Evolutionary conservation across 2,888 invertebrate species (phyloP).

Genomic region (Neuroscelio doddi): DNA sequence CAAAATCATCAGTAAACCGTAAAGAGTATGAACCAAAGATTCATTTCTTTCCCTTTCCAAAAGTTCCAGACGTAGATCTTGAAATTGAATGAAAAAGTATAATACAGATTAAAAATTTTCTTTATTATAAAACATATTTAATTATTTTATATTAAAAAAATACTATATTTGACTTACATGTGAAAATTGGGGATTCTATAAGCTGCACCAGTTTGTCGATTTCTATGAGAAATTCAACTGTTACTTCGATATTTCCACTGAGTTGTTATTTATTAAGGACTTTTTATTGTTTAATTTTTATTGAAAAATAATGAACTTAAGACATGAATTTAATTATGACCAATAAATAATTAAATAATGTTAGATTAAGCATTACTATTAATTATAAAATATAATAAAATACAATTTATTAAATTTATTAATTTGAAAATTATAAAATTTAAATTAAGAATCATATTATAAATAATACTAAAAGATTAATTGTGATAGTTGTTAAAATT

Average conservation of each 20-base stretch:
- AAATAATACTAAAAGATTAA: too few species aligned
- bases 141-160: constrained; percentile 50
- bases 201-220: constrained; percentile 98
- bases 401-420: too few species aligned
- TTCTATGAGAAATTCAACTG: constrained; percentile 95
- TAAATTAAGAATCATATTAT: too few species aligned
- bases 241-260: constrained; percentile 95
- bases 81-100: constrained; percentile 18
- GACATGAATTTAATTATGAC: too few species aligned
- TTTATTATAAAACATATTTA: too few species aligned
- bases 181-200: constrained; percentile 99
- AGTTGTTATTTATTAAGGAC: constrained; percentile 43
- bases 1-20: constrained; percentile 96
- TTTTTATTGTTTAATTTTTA: too few species aligned
- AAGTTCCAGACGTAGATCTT: constrained; percentile 93
- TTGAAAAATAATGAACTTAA: too few species aligned
- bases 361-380: too few species aligned
- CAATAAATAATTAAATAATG: too few species aligned
- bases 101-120: constrained; percentile 10
- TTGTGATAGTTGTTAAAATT: too few species aligned
- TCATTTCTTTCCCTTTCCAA: constrained; percentile 85
- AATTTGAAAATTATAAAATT: too few species aligned
- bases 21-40: constrained; percentile 89
- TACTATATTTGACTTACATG: constrained; percentile 83
- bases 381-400: too few species aligned